Conservation (phyloP, 92 coral and sea anemone genomes). For the Palythoa heliodiscus region DNA sequence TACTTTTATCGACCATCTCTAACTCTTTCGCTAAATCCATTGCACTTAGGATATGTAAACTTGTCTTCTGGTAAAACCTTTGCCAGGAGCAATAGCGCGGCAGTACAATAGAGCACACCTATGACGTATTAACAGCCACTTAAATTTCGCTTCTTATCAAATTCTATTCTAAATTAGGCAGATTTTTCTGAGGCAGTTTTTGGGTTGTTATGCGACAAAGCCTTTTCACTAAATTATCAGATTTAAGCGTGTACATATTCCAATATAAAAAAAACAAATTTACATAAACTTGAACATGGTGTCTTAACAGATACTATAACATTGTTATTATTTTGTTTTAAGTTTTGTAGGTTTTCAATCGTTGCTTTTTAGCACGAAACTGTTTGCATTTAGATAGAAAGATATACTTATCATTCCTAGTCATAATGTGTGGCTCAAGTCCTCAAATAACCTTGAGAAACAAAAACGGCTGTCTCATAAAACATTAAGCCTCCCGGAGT, state of each 20-base stretch:
- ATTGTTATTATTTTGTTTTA: background rate
- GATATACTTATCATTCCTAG: background rate
- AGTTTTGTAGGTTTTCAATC: background rate
- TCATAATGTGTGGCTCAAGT: background rate
- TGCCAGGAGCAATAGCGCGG: background rate
- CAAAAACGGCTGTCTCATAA: background rate
- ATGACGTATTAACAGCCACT: conserved; percentile 36
- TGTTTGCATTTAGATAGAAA: background rate
- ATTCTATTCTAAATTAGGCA: conserved; percentile 40
- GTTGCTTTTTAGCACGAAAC: background rate
- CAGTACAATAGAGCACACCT: conserved; percentile 29
- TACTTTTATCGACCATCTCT: background rate
- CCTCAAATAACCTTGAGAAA: background rate
- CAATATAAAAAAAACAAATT: background rate
- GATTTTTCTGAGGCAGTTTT: conserved; percentile 63
- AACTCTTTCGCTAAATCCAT: background rate
- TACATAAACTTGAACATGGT: conserved; percentile 1
- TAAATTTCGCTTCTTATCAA: conserved; percentile 36
- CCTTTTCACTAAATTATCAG: conserved; percentile 10
- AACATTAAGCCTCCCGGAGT: background rate
- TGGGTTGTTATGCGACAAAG: conserved; percentile 67
- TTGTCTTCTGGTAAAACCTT: conserved; percentile 3
- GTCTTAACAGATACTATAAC: background rate
- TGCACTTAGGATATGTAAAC: background rate
- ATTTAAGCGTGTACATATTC: conserved; percentile 15